A percentile compares a stretch with the other conserved stretches of the same genome.
Evolutionary conservation across 2,888 invertebrate genomes (phyloP).

Genomic region (Lepidocyrtoides sp.): DNA sequence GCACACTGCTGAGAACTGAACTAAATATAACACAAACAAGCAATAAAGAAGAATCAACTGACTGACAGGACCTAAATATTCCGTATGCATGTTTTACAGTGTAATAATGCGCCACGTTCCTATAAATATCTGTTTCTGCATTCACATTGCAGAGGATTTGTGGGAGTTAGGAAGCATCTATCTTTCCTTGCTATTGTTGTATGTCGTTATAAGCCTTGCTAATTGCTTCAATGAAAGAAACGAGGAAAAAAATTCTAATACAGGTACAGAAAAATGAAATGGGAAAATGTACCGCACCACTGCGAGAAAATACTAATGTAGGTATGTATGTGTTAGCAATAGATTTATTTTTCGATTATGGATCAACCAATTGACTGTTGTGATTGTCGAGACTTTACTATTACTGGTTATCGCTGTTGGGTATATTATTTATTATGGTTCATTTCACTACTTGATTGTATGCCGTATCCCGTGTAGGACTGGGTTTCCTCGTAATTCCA

Average conservation of each 20-base stretch:
- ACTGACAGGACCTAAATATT: background rate
- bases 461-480: background rate
- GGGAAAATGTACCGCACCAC: too few species aligned
- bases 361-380: too few species aligned
- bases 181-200: background rate
- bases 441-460: too few species aligned
- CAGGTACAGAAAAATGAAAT: too few species aligned
- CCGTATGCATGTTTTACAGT: background rate
- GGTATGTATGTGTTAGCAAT: too few species aligned
- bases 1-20: constrained; percentile 1
- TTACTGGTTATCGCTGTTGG: too few species aligned
- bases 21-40: background rate
- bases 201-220: background rate
- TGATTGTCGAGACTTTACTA: too few species aligned
- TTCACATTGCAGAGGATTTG: background rate
- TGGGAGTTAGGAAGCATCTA: background rate
- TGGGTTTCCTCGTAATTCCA: background rate
- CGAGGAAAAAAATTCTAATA: background rate
- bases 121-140: background rate
- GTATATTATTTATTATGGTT: too few species aligned
- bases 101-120: background rate
- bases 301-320: too few species aligned
- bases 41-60: too few species aligned
- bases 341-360: too few species aligned
- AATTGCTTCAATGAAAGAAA: background rate